Base-by-base conservation (phyloP, 2,797 vertebrate species). In the Leucoraja ocellata region DNA sequence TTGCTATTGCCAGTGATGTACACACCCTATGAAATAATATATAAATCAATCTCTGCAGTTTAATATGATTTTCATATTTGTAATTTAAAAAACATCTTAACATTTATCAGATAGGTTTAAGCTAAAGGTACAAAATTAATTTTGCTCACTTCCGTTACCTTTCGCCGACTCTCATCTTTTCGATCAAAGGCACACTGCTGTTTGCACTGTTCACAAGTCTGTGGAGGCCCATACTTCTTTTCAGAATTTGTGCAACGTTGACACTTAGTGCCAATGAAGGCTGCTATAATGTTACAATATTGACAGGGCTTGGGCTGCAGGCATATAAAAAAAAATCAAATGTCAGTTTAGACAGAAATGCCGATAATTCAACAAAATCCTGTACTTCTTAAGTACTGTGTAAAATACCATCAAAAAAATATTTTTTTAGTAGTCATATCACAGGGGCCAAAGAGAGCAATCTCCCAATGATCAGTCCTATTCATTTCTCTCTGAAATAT, bases 241-340 rank as follows among this genome's bases (percentile, higher is more conserved):
- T 99, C 99, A 0, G 98, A 99, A 96, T 99, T 99, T 93, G 98
- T 99, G 94, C 99, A 99, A 94, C 99, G 98, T 95, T 99, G 99
- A 95, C 99, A 99, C 95, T 99, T 99, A 77, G 98, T 99, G 94
- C 99, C 99, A 78, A 99, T 99, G 95, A 99, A 99, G 0, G 99
- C 99, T 90, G 99, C 99, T 94, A 99, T 99, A 94, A 99, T 99
- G 96, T 99, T 99, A 98, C 99, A 99, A 97, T 99, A 99, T 96
- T 99, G 99, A 95, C 99, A 99, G 93, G 99, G 98, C 95, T 99
- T 99, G 94, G 99, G 99, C 99, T 99, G 95, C 4, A 95, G 94
- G 94, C 93, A 93, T 95, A 93, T 78, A 84, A 11, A 94, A 92
- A 81, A 0, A 23, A n/a, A 68, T 46, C 39, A 8, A 25, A 93